Evolutionary conservation across 1,140 invertebrate genomes (phyloP).

Genomic region (Coelopa frigida): DNA sequence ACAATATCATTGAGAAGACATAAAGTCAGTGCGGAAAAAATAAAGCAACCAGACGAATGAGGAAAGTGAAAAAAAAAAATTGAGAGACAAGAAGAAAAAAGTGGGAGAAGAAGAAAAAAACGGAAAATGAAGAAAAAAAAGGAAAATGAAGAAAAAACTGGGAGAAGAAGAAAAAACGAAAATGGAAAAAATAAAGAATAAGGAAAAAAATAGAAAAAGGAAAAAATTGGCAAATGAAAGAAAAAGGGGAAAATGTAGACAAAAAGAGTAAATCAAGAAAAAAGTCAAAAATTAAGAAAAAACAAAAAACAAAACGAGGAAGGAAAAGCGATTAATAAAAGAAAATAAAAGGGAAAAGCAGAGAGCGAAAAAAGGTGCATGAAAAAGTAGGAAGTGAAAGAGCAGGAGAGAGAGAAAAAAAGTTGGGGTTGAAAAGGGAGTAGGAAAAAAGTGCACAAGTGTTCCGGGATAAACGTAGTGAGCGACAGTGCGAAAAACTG

Average conservation of each 20-base stretch:
- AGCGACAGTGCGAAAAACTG: too few species aligned
- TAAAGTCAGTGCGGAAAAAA: too few species aligned
- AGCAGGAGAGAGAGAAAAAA: not conserved
- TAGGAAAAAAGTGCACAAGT: too few species aligned
- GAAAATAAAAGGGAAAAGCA: not conserved
- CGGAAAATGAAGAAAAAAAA: not conserved
- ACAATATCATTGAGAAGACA: too few species aligned
- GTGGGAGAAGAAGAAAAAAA: not conserved
- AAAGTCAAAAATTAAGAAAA: not conserved
- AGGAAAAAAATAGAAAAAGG: not conserved
- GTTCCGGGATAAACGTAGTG: too few species aligned
- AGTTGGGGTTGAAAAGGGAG: not conserved
- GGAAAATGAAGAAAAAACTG: not conserved
- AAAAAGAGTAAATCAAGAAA: not conserved
- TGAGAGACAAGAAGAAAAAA: not conserved
- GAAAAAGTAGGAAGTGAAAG: not conserved
- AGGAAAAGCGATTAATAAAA: not conserved
- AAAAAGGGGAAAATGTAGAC: not conserved
- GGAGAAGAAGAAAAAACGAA: not conserved
- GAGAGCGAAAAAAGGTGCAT: not conserved
- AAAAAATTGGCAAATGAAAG: not conserved
- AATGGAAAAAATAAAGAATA: not conserved
- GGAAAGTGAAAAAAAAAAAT: not conserved
- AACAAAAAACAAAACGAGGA: not conserved
- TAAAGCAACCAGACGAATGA: too few species aligned